Evolutionary conservation across 1,140 invertebrate genomes (phyloP).

Genomic region (Triops longicaudatus): DNA sequence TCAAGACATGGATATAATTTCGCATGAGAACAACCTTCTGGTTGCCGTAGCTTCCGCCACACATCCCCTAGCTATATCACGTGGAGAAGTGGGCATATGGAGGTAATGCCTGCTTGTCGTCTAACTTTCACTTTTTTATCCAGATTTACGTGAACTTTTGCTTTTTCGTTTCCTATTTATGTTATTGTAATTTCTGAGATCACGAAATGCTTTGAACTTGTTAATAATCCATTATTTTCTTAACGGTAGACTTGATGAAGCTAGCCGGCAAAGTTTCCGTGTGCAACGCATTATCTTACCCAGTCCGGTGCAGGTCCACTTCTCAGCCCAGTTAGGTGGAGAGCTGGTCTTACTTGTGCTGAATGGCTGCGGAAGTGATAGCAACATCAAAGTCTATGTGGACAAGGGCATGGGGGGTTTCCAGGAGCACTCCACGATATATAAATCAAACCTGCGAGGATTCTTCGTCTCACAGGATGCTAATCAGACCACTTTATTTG

Average conservation of each 20-base stretch:
- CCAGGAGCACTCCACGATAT: not conserved
- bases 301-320: not conserved
- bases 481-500: not conserved
- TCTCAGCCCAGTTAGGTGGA: not conserved
- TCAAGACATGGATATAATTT: not conserved
- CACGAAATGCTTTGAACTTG: too few species aligned
- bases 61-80: not conserved
- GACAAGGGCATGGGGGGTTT: not conserved
- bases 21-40: not conserved
- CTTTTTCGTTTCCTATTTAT: too few species aligned
- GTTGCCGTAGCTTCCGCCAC: not conserved
- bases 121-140: not conserved
- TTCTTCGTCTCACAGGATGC: not conserved
- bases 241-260: not conserved
- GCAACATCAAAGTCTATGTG: not conserved
- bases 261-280: slow-evolving; percentile 3
- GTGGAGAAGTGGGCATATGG: not conserved
- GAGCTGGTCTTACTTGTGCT: not conserved
- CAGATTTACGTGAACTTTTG: not conserved
- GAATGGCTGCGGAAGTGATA: not conserved
- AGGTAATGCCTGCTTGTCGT: not conserved
- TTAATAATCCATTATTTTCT: not conserved
- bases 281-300: not conserved
- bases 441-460: not conserved
- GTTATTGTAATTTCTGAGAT: too few species aligned